A percentile compares a stretch with the other conserved stretches of the same genome.
Conservation (phyloP, 2,797 vertebrate species). For the Yasuhikotakia modesta region DNA sequence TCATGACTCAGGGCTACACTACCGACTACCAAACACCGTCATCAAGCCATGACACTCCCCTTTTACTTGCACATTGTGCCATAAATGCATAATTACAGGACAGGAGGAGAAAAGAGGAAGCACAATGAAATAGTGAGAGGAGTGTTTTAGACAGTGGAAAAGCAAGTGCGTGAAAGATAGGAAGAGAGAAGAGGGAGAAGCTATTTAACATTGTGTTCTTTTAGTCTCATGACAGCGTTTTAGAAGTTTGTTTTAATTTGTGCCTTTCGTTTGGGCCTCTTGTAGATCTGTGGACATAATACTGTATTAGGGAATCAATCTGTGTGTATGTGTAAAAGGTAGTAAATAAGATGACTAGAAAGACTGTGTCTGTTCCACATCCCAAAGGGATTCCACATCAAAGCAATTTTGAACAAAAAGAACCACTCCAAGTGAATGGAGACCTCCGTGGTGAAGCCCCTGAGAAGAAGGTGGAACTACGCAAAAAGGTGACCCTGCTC, state of each 20-base stretch:
- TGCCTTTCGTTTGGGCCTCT: slow-evolving; percentile 38
- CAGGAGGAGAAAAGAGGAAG: slow-evolving; percentile 32
- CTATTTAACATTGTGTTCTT: slow-evolving; percentile 22
- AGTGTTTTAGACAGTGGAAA: slow-evolving; percentile 29
- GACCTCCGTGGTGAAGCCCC: slow-evolving; percentile 56
- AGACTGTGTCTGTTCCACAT: slow-evolving; percentile 55
- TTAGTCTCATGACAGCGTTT: slow-evolving; percentile 37
- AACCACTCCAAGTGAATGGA: slow-evolving; percentile 58
- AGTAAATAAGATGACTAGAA: slow-evolving; percentile 77
- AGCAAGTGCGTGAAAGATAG: slow-evolving; percentile 13
- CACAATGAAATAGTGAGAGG: background rate
- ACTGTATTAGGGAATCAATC: background rate
- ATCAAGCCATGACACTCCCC: background rate
- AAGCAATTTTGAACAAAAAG: slow-evolving; percentile 58
- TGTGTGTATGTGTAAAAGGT: slow-evolving; percentile 4
- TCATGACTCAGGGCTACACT: slow-evolving; percentile 14
- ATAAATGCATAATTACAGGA: slow-evolving; percentile 16
- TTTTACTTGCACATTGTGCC: background rate
- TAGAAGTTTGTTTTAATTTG: slow-evolving; percentile 42
- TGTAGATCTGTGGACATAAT: slow-evolving; percentile 3
- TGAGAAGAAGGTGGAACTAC: slow-evolving; percentile 80
- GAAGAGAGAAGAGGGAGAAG: slow-evolving; percentile 17
- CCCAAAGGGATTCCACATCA: slow-evolving; percentile 59
- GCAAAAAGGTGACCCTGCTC: slow-evolving; percentile 91
- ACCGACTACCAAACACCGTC: background rate